These are phyloP conservation scores for Philotrypesis tridentata DNA, from an alignment of 1,140 invertebrate species.

Conservation along the genomic window DNA sequence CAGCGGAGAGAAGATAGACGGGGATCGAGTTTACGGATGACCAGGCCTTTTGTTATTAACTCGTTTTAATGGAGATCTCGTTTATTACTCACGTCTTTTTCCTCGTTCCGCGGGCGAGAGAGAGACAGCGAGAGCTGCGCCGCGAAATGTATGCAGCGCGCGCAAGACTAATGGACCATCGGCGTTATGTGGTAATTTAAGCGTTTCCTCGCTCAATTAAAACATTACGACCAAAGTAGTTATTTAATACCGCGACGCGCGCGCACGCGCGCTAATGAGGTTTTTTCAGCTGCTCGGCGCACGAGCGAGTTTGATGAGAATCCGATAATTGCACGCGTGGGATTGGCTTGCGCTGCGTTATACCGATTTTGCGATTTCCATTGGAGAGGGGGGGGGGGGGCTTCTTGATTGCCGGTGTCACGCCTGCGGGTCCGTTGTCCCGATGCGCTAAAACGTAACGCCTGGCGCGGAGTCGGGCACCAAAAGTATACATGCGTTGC, in stretches of 20 bases:
- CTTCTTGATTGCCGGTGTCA: too few relatives aligned
- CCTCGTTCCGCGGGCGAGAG: too few relatives aligned
- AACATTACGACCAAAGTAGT: neutral
- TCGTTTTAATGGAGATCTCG: neutral
- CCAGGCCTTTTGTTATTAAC: neutral
- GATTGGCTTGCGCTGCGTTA: neutral
- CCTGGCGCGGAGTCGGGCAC: too few relatives aligned
- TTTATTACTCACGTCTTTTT: neutral
- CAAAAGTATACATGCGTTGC: too few relatives aligned
- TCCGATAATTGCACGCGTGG: neutral
- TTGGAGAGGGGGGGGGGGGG: too few relatives aligned
- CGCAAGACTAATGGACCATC: neutral
- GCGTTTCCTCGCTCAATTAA: neutral
- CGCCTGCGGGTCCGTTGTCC: too few relatives aligned
- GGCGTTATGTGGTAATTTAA: constrained; percentile 1
- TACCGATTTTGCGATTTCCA: neutral
- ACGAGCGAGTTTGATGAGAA: neutral
- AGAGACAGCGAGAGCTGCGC: too few relatives aligned
- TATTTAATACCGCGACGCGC: neutral
- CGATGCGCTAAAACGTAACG: too few relatives aligned
- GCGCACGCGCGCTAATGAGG: neutral
- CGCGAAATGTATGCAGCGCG: neutral
- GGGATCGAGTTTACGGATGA: neutral
- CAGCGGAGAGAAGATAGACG: too few relatives aligned
- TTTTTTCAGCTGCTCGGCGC: neutral